These are phyloP conservation scores for Eubasilissa regina DNA, from an alignment of 1,140 invertebrate species.

Conservation along the genomic window DNA sequence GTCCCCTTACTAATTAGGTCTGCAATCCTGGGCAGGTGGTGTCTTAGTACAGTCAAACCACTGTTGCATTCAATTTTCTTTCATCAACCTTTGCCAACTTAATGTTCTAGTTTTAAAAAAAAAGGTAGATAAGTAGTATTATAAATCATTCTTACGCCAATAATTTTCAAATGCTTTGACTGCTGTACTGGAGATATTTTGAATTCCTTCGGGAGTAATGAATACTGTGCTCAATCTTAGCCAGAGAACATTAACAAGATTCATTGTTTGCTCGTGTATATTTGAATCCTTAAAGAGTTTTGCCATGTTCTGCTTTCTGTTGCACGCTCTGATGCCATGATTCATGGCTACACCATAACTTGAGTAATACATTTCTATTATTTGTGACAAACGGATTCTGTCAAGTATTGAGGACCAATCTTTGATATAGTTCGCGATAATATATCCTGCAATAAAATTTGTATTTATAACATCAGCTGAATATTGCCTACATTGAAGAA, in stretches of 20 bases:
- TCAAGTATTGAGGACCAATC: constrained; percentile 70
- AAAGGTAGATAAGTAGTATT: not conserved
- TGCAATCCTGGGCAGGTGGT: too few species aligned
- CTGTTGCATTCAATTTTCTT: not conserved
- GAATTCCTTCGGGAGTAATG: constrained; percentile 66
- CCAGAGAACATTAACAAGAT: constrained; percentile 67
- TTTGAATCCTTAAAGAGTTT: constrained; percentile 65
- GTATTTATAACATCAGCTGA: too few species aligned
- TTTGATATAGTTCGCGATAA: constrained; percentile 73
- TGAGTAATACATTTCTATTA: constrained; percentile 82
- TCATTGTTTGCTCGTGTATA: constrained; percentile 65
- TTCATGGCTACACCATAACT: constrained; percentile 75
- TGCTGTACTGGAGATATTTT: constrained; percentile 65
- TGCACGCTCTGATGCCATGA: constrained; percentile 72
- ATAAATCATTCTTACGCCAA: constrained; percentile 65
- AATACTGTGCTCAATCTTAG: constrained; percentile 67
- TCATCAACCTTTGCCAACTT: not conserved
- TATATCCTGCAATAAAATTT: constrained; percentile 70
- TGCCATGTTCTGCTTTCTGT: constrained; percentile 70
- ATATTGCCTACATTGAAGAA: too few species aligned
- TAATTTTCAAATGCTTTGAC: constrained; percentile 67
- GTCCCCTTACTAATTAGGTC: too few species aligned
- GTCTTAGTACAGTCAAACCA: too few species aligned
- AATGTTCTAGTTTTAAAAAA: not conserved
- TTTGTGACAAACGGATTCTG: constrained; percentile 75